Conservation (phyloP, 2,113 vertebrate species). For the Miniopterus natalensis region DNA sequence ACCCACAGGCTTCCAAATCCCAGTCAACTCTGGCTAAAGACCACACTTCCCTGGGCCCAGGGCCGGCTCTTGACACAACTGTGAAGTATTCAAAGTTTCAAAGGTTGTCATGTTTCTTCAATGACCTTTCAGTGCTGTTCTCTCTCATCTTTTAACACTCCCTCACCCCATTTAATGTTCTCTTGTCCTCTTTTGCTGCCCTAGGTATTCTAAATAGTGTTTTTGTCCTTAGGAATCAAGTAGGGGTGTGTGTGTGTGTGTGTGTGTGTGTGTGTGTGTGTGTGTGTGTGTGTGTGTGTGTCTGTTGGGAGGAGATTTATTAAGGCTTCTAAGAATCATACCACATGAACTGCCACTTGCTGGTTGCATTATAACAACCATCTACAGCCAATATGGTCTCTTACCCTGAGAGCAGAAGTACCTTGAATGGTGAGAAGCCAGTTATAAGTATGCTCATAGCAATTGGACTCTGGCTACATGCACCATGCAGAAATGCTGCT, state of each 20-base stretch:
- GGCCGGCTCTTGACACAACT: background rate
- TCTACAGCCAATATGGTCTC: background rate
- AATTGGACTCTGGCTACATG: background rate
- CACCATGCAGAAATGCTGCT: background rate
- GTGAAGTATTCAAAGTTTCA: background rate
- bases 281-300: background rate
- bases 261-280: background rate
- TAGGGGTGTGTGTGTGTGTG: no score
- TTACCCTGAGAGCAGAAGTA: background rate
- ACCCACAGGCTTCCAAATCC: background rate
- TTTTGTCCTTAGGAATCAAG: background rate
- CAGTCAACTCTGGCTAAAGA: background rate
- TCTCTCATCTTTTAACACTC: background rate
- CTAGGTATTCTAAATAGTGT: background rate
- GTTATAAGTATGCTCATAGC: background rate
- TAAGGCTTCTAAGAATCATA: conserved; percentile 13
- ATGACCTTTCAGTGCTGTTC: background rate
- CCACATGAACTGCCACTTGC: background rate
- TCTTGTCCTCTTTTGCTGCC: background rate
- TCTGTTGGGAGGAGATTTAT: background rate
- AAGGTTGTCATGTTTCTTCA: background rate
- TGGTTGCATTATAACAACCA: background rate
- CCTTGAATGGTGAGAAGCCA: background rate
- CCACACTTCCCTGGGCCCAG: background rate
- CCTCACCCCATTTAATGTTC: background rate